Base-by-base conservation (phyloP, 2,113 vertebrate genomes). In the Lota lota region DNA sequence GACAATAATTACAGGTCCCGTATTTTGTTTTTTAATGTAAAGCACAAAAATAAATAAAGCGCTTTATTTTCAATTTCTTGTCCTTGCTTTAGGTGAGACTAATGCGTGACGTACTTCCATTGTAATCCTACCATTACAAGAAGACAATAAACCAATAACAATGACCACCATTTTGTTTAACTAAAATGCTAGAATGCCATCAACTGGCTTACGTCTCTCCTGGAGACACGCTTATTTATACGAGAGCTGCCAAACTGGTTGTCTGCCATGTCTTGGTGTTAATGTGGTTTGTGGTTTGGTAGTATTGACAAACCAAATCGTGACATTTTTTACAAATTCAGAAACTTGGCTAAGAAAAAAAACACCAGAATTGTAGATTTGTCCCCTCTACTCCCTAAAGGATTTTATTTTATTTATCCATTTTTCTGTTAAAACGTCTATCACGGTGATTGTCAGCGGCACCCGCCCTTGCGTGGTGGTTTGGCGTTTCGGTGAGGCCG, bases 401-500 rank as follows among this genome's bases (percentile, higher is more conserved):
- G 7, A 14, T 14, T 47, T 47, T 14, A 11, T 11, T 47, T 10
- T n/a, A 56, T 56, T 17, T 56, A 56, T 18, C 17, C 5, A 56
- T 56, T 18, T 56, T 56, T 56, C 51, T 2, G 53, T 3, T 17
- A 14, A 18, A 75, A 63, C 73, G 66, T 72, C 54, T 74, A 66
- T 77, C 61, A 63, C 22, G 36, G 28, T 59, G 21, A 53, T 22
- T 19, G 54, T 50, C 2, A 16, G 19, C 61, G 74, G 47, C 70
- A 74, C 53, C 59, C 40, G 63, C 60, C 20, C 36, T 65, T 47
- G 69, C 36, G 53, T 56, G 3, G n/a, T 67, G 62, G 51, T 79
- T 72, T 68, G 18, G 61, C 71, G 73, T 74, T 79, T 21, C 65
- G 36, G 63, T 59, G 69, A 66, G 69, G 76, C 69, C 61, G 16